Evolutionary conservation across 2,888 invertebrate species (phyloP), one percentile per base, ranked within the genome.

Genomic region (Ichneumoninae sp.): DNA sequence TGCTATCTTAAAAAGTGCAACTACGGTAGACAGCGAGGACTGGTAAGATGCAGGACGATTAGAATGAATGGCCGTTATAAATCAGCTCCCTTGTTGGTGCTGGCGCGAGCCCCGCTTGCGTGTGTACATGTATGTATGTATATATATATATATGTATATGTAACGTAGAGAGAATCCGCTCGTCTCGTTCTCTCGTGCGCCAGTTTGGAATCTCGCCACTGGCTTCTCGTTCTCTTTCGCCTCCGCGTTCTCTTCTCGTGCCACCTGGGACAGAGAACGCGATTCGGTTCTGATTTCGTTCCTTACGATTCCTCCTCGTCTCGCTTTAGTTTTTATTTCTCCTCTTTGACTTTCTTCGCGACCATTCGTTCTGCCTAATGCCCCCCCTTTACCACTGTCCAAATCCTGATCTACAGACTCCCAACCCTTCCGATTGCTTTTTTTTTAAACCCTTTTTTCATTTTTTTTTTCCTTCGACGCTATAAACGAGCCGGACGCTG

Each of bases 51-150:
- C 91, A 89, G 89, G 91, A 91, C 92, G 92, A 92, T 92, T 92
- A 92, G 92, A 92, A 92, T 91, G 91, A 92, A 92, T 92, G 92
- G 91, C 90, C 89, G 88, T 89, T 87, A 92, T 92, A 92, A 92
- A 92, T 92, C 92, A 92, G 91, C 86, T 87, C 86, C 88, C 92
- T 91, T 89, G 92, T 92, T 91, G 91, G 90, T 81, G 83, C 69
- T 47, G 83, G 81, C 81, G 74, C 85, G 75, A 79, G 74, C 40
- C 74, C 33, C 50, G 33, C 47, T 50, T 33, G 47, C 47, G n/a
- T 75, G 26, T 57, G 22, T 54, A 22, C 8, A 54, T 7, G n/a
- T 80, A 52, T 83, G 75, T 44, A 80, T 40, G 69, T 44, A 50
- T 50, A 13, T 57, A 3, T 26, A 81, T 68, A 26, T 16, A 47